Percentiles rank a stretch among this genome's conserved stretches.
Conservation (phyloP, 2,888 invertebrate genomes). For the Barypeithes pellucidus region DNA sequence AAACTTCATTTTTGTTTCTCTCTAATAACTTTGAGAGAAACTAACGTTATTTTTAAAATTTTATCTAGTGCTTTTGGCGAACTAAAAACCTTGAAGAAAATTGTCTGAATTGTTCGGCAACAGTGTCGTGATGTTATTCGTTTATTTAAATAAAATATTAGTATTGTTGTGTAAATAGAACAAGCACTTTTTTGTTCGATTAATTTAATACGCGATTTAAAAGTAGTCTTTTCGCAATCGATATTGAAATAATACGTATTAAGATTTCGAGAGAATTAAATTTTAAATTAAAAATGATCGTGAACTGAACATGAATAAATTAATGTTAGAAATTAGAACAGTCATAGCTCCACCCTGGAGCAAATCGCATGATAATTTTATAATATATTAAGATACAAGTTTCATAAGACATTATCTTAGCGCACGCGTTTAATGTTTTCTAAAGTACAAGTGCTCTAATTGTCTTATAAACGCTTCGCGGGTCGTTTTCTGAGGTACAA, state of each 20-base stretch:
- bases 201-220: slow-evolving; percentile 6
- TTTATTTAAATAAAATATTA: slow-evolving; percentile 50
- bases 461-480: no score
- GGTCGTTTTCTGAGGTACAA: no score
- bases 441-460: no score
- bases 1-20: no score
- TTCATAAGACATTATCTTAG: no score
- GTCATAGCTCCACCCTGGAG: no score
- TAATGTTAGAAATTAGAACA: neutral
- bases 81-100: neutral
- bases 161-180: slow-evolving; percentile 38
- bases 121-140: slow-evolving; percentile 25
- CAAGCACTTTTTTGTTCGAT: slow-evolving; percentile 16
- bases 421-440: no score
- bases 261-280: slow-evolving; percentile 1
- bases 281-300: slow-evolving; percentile 16
- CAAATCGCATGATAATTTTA: no score
- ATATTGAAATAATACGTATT: slow-evolving; percentile 6
- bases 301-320: slow-evolving; percentile 1
- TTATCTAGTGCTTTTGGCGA: no score
- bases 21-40: no score
- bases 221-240: neutral
- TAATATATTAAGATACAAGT: no score
- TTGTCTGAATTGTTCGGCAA: neutral
- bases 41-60: no score